Percentiles rank a stretch among this genome's conserved stretches.
Evolutionary conservation across 2,888 invertebrate species (phyloP).

Genomic region (Ectemnius cavifrons): DNA sequence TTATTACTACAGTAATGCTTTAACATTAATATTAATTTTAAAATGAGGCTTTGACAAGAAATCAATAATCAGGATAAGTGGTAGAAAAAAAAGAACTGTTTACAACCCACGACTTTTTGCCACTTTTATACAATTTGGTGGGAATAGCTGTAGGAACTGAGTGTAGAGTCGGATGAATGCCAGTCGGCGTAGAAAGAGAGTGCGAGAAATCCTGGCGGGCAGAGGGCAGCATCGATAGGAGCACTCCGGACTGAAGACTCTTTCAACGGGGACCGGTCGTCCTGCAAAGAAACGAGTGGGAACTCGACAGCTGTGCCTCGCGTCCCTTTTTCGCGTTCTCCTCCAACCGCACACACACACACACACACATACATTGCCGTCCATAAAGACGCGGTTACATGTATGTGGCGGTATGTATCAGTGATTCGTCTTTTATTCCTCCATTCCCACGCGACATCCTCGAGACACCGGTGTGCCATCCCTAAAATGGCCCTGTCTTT

Average conservation of each 20-base stretch:
- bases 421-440: conserved; percentile 20
- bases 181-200: background rate
- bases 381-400: conserved; percentile 29
- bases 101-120: too few relatives aligned
- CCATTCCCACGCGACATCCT: conserved; percentile 40
- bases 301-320: conserved; percentile 54
- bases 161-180: background rate
- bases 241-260: conserved; percentile 21
- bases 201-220: conserved; percentile 19
- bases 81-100: too few relatives aligned
- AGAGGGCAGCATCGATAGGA: conserved; percentile 68
- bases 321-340: conserved; percentile 23
- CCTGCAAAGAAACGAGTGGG: conserved; percentile 38
- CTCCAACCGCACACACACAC: too few relatives aligned
- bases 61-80: too few relatives aligned
- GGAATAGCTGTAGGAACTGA: background rate
- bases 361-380: background rate
- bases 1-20: too few relatives aligned
- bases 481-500: conserved; percentile 26
- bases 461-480: background rate
- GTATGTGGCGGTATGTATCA: conserved; percentile 40
- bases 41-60: too few relatives aligned
- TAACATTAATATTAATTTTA: too few relatives aligned
- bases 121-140: background rate
- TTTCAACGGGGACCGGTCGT: conserved; percentile 12